These are phyloP conservation scores for Halocynthia roretzi DNA, from an alignment of 23 tunicate species.

Conservation along the genomic window DNA sequence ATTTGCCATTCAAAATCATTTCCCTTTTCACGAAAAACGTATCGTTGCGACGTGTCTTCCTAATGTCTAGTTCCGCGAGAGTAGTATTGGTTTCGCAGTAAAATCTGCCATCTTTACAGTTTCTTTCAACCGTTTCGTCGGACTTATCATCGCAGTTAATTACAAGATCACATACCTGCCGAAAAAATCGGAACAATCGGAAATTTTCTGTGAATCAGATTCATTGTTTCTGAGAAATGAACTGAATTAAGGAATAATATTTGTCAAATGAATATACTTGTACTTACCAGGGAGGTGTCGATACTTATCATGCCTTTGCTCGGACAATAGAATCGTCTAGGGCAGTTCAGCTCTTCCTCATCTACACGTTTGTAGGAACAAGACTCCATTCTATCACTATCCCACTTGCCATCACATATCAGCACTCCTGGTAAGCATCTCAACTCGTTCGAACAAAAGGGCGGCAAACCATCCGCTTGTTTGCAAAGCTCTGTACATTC, in stretches of 20 bases:
- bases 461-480: conserved; percentile 21
- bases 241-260: background rate
- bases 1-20: conserved; percentile 29
- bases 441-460: conserved; percentile 30
- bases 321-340: conserved; percentile 51
- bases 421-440: conserved; percentile 29
- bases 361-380: conserved; percentile 28
- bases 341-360: conserved; percentile 58
- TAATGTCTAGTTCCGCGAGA: background rate
- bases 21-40: conserved; percentile 32
- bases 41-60: background rate
- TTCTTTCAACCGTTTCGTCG: conserved; percentile 37
- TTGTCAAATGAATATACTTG: background rate
- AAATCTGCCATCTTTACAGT: conserved; percentile 47
- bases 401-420: conserved; percentile 55
- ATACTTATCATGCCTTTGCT: conserved; percentile 41
- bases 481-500: conserved; percentile 29
- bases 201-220: background rate
- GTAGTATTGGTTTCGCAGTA: conserved; percentile 42
- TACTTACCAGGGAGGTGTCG: conserved; percentile 36
- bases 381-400: conserved; percentile 21
- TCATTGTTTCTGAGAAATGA: background rate
- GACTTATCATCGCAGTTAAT: conserved; percentile 70
- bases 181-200: conserved; percentile 5
- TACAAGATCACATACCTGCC: conserved; percentile 62